phyloP scores from a whole-genome alignment of 2,113 vertebrate genomes.

The Odontophorus gujanensis region DNA sequence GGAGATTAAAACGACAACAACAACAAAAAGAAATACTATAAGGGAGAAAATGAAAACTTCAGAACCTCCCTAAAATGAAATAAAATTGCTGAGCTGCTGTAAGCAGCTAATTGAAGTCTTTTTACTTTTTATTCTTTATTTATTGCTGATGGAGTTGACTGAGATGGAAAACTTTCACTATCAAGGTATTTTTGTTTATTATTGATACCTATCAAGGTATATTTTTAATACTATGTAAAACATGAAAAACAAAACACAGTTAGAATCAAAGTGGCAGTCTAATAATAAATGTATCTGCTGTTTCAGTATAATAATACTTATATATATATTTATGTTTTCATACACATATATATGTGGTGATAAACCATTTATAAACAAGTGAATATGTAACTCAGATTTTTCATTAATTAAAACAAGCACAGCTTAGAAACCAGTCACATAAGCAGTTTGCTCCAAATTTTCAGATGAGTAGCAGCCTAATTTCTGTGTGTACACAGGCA shows the following conservation, averaged over 20 bases:
- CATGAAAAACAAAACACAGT: neutral
- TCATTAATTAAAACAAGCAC: neutral
- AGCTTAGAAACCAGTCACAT: neutral
- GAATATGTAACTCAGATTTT: neutral
- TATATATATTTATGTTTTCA: no score
- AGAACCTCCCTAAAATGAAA: neutral
- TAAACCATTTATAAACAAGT: neutral
- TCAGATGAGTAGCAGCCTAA: neutral
- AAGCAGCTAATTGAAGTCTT: neutral
- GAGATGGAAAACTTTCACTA: neutral
- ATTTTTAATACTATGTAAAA: neutral
- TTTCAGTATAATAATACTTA: neutral
- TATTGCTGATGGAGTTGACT: neutral
- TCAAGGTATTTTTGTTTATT: neutral
- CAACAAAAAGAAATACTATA: neutral
- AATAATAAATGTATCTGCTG: neutral
- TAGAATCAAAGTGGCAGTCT: neutral
- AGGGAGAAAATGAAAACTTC: neutral
- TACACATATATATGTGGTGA: no score
- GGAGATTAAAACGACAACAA: neutral
- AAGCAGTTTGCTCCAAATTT: neutral
- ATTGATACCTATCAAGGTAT: neutral
- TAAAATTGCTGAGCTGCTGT: neutral
- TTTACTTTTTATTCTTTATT: neutral
- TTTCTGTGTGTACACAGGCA: neutral